Evolutionary conservation across 2,113 vertebrate species (phyloP).

Genomic region (Chamaea fasciata): DNA sequence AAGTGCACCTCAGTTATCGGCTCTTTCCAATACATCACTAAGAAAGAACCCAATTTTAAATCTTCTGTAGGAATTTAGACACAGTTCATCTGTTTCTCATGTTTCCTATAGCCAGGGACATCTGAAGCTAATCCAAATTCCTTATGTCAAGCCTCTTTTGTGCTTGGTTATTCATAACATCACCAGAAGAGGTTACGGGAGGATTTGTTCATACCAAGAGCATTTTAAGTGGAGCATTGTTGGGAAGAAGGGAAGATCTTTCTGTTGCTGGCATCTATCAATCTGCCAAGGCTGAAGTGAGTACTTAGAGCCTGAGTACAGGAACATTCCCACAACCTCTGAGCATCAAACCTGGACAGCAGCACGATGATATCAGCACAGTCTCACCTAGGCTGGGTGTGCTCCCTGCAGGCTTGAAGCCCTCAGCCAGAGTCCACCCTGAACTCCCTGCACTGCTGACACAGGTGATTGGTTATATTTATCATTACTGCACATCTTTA

Average conservation of each 20-base stretch:
- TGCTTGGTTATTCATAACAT: neutral
- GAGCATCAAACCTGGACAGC: neutral
- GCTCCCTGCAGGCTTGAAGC: neutral
- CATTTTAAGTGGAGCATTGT: neutral
- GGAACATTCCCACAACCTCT: neutral
- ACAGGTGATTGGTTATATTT: neutral
- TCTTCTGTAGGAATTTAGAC: neutral
- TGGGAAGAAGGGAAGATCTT: neutral
- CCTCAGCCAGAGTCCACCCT: neutral
- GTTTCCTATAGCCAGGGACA: neutral
- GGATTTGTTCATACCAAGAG: neutral
- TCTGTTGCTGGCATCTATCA: neutral
- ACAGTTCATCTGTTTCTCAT: neutral
- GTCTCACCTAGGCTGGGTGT: neutral
- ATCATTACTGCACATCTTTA: neutral
- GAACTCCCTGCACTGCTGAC: neutral
- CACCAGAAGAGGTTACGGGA: neutral
- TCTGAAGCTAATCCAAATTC: neutral
- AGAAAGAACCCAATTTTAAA: slow-evolving; percentile 33
- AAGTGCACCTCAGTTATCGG: slow-evolving; percentile 34
- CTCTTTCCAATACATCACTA: neutral
- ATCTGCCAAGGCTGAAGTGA: neutral
- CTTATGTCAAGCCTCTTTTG: neutral
- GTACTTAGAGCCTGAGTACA: neutral
- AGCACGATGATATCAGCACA: accelerated